Evolutionary conservation across 2,113 vertebrate genomes (phyloP).

Genomic region (Murina feae): DNA sequence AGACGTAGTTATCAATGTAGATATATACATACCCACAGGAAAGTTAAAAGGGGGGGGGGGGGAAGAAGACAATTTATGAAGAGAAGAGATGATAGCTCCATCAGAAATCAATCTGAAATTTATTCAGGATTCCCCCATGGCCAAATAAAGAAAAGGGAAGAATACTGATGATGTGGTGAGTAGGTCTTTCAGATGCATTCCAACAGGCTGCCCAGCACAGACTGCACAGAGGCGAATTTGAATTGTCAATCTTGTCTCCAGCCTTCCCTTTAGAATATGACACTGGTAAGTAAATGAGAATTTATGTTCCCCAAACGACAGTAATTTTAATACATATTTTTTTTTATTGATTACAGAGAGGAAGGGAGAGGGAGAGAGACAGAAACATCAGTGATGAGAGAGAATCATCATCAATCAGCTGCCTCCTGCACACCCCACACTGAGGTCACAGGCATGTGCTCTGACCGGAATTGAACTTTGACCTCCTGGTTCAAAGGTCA

Average conservation of each 20-base stretch:
- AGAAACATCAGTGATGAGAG: no score
- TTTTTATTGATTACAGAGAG: neutral
- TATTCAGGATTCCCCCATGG: conserved; percentile 38
- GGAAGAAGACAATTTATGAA: conserved; percentile 19
- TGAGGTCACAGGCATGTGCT: no score
- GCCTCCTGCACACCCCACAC: no score
- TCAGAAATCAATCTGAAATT: conserved; percentile 39
- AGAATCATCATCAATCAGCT: no score
- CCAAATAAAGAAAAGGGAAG: conserved; percentile 4
- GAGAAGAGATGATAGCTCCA: neutral
- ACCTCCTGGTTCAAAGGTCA: no score
- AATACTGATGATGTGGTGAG: neutral
- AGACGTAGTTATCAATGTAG: neutral
- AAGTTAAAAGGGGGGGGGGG: neutral
- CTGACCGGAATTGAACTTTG: no score
- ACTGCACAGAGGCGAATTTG: neutral
- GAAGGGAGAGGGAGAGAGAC: no score
- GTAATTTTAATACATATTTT: no score
- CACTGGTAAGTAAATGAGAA: neutral
- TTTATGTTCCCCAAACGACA: neutral
- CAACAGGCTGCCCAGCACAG: neutral
- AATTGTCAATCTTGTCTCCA: neutral
- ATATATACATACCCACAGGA: neutral
- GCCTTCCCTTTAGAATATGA: neutral
- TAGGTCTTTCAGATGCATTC: neutral